A percentile compares a stretch with the other conserved stretches of the same genome.
These are phyloP conservation scores for Archips xylosteana DNA, from an alignment of 2,888 invertebrate genomes.

Conservation along the genomic window DNA sequence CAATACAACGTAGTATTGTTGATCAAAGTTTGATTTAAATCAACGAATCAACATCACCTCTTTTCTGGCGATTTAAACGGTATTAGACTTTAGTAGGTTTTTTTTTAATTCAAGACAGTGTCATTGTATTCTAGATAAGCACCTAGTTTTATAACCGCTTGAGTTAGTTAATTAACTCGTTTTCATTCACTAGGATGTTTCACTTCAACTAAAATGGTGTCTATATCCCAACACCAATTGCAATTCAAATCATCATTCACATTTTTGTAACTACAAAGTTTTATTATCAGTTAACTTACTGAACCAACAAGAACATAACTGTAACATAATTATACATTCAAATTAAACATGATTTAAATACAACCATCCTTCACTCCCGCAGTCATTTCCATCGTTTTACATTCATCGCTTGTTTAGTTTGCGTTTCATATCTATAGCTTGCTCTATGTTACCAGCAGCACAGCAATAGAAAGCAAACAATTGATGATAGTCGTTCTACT, in stretches of 20 bases:
- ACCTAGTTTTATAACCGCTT: neutral
- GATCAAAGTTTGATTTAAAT: too few species aligned
- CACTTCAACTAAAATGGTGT: neutral
- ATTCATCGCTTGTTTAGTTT: slow-evolving; percentile 15
- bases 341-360: slow-evolving; percentile 68
- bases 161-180: neutral
- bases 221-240: neutral
- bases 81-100: too few species aligned
- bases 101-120: too few species aligned
- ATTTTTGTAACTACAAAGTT: slow-evolving; percentile 4
- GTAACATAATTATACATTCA: slow-evolving; percentile 54
- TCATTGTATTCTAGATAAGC: neutral
- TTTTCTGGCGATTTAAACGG: too few species aligned
- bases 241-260: neutral
- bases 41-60: too few species aligned
- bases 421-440: neutral
- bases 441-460: slow-evolving; percentile 24
- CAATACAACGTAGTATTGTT: too few species aligned
- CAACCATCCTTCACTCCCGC: slow-evolving; percentile 16
- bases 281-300: slow-evolving; percentile 26
- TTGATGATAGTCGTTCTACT: neutral
- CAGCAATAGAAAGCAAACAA: slow-evolving; percentile 46
- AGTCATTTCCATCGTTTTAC: neutral
- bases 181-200: neutral
- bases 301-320: slow-evolving; percentile 45